A percentile compares a stretch with the other conserved stretches of the same genome.
phyloP scores from a whole-genome alignment of 2,113 vertebrate genomes.

The Oreochromis tanganicae region DNA sequence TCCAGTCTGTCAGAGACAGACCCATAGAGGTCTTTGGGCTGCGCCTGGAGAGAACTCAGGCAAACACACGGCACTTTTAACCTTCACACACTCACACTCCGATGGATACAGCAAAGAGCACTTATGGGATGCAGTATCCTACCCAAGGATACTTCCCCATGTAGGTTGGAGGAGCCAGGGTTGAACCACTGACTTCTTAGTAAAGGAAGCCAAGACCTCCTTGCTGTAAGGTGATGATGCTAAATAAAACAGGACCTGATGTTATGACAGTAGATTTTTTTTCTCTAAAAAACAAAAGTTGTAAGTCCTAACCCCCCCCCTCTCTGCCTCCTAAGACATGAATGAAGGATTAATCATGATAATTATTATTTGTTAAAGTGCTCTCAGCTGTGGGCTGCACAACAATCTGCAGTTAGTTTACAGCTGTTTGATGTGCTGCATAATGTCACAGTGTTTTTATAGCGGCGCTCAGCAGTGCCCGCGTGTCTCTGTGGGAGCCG shows the following conservation, averaged over 20 bases:
- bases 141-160: background rate
- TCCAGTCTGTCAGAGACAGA: background rate
- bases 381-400: background rate
- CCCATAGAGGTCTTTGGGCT: background rate
- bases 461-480: background rate
- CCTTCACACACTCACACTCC: background rate
- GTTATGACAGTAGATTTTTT: background rate
- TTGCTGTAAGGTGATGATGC: background rate
- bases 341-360: background rate
- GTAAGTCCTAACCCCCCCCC: background rate
- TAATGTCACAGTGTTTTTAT: background rate
- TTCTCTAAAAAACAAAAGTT: background rate
- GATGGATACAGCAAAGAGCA: background rate
- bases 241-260: background rate
- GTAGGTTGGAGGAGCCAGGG: background rate
- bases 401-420: background rate
- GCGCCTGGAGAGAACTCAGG: background rate
- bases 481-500: background rate
- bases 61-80: background rate
- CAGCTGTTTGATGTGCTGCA: background rate
- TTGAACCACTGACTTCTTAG: rapidly evolving
- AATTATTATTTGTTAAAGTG: background rate
- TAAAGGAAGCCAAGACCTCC: background rate
- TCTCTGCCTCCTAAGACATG: background rate
- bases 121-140: background rate